Evolutionary conservation across 2,797 vertebrate genomes (phyloP), one percentile per base, ranked within the genome.

Genomic region (Calcarius lapponicus): DNA sequence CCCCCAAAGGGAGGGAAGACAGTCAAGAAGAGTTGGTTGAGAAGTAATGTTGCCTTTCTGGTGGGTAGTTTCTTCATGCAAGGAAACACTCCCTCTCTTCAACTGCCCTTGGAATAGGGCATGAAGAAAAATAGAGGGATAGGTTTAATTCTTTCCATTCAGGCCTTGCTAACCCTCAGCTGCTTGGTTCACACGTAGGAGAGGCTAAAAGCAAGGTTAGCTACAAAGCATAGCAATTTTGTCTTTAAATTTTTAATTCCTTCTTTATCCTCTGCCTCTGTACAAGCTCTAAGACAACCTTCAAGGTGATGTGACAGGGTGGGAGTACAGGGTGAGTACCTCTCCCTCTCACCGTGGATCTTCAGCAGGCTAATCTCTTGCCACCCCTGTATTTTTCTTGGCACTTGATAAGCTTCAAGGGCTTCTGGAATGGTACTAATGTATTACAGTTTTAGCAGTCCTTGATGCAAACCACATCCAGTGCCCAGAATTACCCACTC

Each of bases 401-500:
- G 92, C 96, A 65, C 13, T 1, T 11, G 70, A 15, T 38, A 18
- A 29, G 42, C 74, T 90, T 71, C 66, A 29, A 88, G 80, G 9
- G 51, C 72, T 67, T 32, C 91, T 90, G 89, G 80, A 93, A 70
- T 1, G 3, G 86, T 78, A 74, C 43, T 69, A 19, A 69, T 5
- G 28, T 26, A 57, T 42, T 62, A 51, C 75, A 72, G 79, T 64
- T 90, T 80, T 34, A 95, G 80, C 75, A 86, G 80, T 9, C 76
- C 80, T 87, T 65, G 82, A 65, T 79, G 80, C 91, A 75, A 95
- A 83, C 51, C 3, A 8, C 75, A 48, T 16, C 38, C 89, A 69
- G 84, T 18, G 91, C 82, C 92, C 92, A 90, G 85, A 88, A 73
- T 58, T 56, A 62, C 89, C 88, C 82, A 56, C 62, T 42, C 54